phyloP scores from a whole-genome alignment of 2,888 invertebrate genomes.

The Drosophila rubida region DNA sequence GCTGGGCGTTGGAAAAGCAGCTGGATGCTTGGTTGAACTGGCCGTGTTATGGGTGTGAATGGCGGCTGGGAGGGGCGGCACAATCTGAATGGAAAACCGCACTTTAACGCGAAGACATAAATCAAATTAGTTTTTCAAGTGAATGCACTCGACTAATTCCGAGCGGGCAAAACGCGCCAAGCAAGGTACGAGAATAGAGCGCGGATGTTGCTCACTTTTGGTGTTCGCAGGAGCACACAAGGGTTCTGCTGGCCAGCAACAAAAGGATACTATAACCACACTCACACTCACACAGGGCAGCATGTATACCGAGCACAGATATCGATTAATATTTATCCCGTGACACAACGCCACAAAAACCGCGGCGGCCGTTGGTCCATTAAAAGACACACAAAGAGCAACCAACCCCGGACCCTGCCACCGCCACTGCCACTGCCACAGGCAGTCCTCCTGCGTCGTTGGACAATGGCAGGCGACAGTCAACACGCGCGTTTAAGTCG shows the following conservation, averaged over 20 bases:
- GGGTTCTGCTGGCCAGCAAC: constrained; percentile 30
- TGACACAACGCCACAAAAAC: constrained; percentile 71
- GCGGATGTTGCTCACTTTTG: constrained; percentile 64
- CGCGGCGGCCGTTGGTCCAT: constrained; percentile 69
- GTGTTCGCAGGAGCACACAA: constrained; percentile 38
- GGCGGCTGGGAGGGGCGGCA: constrained; percentile 43
- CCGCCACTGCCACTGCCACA: background rate
- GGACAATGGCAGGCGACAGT: constrained; percentile 56
- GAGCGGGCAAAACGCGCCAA: constrained; percentile 55
- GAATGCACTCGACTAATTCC: constrained; percentile 80
- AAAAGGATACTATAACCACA: constrained; percentile 50
- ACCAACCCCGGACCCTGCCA: constrained; percentile 42
- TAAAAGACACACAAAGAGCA: constrained; percentile 60
- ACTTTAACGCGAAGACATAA: constrained; percentile 76
- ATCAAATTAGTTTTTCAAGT: constrained; percentile 81
- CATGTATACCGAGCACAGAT: constrained; percentile 38
- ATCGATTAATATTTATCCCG: constrained; percentile 75
- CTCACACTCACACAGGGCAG: constrained; percentile 20
- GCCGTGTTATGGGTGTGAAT: constrained; percentile 64
- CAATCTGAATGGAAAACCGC: constrained; percentile 50
- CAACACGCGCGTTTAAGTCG: constrained; percentile 45
- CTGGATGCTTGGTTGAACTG: constrained; percentile 46
- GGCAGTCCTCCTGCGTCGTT: constrained; percentile 20
- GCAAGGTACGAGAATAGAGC: constrained; percentile 45
- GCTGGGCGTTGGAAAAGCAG: constrained; percentile 63